A percentile compares a stretch with the other conserved stretches of the same genome.
Evolutionary conservation across 2,888 invertebrate genomes (phyloP).

Genomic region (Gymnosoma rotundatum): DNA sequence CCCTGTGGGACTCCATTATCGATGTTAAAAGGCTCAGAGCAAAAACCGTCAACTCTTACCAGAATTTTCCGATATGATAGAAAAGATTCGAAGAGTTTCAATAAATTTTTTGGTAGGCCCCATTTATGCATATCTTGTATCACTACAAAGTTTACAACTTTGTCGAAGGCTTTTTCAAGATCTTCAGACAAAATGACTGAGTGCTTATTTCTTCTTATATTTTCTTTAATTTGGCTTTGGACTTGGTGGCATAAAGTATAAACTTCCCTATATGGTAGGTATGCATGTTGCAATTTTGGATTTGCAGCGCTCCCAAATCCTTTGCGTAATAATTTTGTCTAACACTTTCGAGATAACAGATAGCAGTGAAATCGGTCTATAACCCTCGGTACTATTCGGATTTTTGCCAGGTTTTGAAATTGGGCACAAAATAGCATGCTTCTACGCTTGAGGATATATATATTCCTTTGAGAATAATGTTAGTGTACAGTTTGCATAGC

Average conservation of each 20-base stretch:
- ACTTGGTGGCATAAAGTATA: conserved; percentile 23
- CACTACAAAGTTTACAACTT: too few relatives aligned
- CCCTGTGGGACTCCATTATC: conserved; percentile 1
- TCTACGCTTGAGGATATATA: conserved; percentile 41
- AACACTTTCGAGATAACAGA: conserved; percentile 41
- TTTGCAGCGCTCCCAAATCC: conserved; percentile 1
- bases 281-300: conserved; percentile 29
- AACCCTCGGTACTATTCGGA: not conserved
- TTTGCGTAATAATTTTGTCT: conserved; percentile 31
- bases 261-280: conserved; percentile 9
- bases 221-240: conserved; percentile 20
- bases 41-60: conserved; percentile 22
- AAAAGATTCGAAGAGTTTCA: conserved; percentile 25
- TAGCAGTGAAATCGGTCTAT: conserved; percentile 2
- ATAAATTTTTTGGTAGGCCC: conserved; percentile 8
- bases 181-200: not conserved
- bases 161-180: too few relatives aligned
- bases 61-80: conserved; percentile 23
- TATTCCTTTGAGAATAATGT: conserved; percentile 2
- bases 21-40: conserved; percentile 9
- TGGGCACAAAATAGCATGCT: conserved; percentile 16
- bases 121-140: conserved; percentile 21
- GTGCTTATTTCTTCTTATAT: not conserved
- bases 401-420: conserved; percentile 41
- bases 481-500: conserved; percentile 26